phyloP scores from a whole-genome alignment of 2,113 vertebrate species.

The Ictalurus punctatus region DNA sequence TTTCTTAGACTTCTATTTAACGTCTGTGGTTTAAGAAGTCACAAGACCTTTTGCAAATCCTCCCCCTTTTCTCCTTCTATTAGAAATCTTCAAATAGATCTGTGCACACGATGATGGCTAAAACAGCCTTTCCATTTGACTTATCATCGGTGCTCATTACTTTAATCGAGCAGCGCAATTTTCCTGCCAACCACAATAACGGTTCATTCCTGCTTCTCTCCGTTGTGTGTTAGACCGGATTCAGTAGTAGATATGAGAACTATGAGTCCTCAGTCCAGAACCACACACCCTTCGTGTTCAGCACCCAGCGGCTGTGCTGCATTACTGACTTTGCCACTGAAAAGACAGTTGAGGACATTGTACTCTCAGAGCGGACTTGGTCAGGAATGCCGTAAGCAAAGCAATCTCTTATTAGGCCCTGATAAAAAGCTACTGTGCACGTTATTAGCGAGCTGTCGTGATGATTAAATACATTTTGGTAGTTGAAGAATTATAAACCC shows the following conservation, averaged over 20 bases:
- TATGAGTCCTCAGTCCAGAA: not conserved
- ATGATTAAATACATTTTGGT: not conserved
- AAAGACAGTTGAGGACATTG: conserved; percentile 3
- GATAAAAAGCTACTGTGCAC: not conserved
- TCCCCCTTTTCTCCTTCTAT: not conserved
- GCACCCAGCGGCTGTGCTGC: conserved; percentile 1
- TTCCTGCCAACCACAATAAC: not conserved
- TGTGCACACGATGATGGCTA: not conserved
- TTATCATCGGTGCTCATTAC: not conserved
- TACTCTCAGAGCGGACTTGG: conserved; percentile 18
- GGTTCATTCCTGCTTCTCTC: conserved; percentile 8
- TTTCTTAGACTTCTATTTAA: not conserved
- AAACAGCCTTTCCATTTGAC: not conserved
- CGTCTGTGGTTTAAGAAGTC: not conserved
- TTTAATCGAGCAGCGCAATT: not conserved
- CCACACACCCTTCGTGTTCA: not conserved
- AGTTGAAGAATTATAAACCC: not conserved
- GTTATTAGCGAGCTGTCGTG: conserved; percentile 25
- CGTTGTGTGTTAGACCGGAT: conserved; percentile 6
- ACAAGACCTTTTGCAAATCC: not conserved
- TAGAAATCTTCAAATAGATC: not conserved
- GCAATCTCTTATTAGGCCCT: conserved; percentile 3
- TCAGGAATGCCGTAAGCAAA: conserved; percentile 4
- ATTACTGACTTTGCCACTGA: conserved; percentile 29
- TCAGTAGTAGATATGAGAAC: conserved; percentile 8